Conservation (phyloP, 2,113 vertebrate genomes). For the Labeo catla region DNA sequence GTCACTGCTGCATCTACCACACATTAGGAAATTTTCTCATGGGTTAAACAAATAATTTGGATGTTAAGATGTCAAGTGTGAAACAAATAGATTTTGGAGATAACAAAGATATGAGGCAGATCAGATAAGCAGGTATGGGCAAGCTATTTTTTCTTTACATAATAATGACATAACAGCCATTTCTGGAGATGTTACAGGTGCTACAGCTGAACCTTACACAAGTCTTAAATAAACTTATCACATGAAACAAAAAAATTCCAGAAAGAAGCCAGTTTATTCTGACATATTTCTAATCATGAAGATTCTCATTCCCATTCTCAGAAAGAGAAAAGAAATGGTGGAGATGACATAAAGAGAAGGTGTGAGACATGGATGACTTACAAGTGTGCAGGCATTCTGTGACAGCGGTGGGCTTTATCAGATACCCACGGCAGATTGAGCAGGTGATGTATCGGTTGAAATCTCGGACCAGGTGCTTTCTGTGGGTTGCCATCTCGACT, state of each 20-base stretch:
- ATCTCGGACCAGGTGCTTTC: constrained; percentile 88
- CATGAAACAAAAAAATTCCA: not conserved
- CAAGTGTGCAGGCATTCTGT: constrained; percentile 91
- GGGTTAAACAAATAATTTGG: not conserved
- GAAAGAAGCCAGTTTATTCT: too few relatives aligned
- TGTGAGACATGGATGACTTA: constrained; percentile 70
- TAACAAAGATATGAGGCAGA: not conserved
- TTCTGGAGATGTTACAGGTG: not conserved
- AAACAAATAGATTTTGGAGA: not conserved
- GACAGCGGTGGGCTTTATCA: constrained; percentile 89
- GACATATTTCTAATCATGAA: too few relatives aligned
- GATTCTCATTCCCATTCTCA: too few relatives aligned
- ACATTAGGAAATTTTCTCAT: not conserved
- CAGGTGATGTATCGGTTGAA: constrained; percentile 90
- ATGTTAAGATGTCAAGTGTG: not conserved
- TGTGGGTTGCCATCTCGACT: constrained; percentile 86
- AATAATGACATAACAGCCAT: not conserved
- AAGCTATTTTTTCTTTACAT: not conserved
- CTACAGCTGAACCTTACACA: not conserved
- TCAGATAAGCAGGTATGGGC: not conserved
- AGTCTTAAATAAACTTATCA: not conserved
- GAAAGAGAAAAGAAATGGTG: not conserved
- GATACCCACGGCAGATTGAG: constrained; percentile 88
- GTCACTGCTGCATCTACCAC: not conserved
- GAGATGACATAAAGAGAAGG: not conserved